Evolutionary conservation across 1,140 invertebrate genomes (phyloP).

Genomic region (Kradibia gibbosae): DNA sequence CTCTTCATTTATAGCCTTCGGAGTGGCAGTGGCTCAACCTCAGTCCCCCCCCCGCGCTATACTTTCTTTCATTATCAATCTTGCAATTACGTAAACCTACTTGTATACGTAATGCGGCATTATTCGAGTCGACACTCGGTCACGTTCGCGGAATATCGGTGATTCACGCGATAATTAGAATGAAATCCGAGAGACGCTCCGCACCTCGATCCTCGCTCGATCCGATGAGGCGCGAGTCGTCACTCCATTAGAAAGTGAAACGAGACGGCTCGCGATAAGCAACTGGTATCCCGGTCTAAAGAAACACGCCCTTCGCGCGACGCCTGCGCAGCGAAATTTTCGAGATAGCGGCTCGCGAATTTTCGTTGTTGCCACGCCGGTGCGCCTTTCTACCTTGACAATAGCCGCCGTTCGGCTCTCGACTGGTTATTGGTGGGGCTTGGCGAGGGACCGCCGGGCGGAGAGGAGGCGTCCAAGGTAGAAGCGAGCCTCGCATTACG

Average conservation of each 20-base stretch:
- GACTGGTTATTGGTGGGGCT: not conserved
- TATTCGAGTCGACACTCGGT: not conserved
- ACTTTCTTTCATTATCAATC: not conserved
- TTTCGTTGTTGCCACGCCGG: conserved; percentile 42
- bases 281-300: not conserved
- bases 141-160: not conserved
- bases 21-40: not conserved
- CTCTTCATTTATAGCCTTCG: not conserved
- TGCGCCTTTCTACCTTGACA: conserved; percentile 10
- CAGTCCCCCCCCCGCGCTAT: not conserved
- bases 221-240: not conserved
- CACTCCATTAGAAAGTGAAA: not conserved
- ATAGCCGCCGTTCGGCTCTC: conserved; percentile 19
- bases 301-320: conserved; percentile 12
- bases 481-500: not conserved
- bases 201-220: not conserved
- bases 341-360: conserved; percentile 15
- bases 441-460: not conserved
- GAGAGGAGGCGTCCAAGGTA: not conserved
- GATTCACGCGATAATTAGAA: not conserved
- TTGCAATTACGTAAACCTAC: not conserved
- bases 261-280: not conserved
- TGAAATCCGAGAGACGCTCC: not conserved
- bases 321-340: conserved; percentile 19
- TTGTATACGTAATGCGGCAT: not conserved